Conservation (phyloP, 1,140 invertebrate genomes). For the Heliothis subflexa region DNA sequence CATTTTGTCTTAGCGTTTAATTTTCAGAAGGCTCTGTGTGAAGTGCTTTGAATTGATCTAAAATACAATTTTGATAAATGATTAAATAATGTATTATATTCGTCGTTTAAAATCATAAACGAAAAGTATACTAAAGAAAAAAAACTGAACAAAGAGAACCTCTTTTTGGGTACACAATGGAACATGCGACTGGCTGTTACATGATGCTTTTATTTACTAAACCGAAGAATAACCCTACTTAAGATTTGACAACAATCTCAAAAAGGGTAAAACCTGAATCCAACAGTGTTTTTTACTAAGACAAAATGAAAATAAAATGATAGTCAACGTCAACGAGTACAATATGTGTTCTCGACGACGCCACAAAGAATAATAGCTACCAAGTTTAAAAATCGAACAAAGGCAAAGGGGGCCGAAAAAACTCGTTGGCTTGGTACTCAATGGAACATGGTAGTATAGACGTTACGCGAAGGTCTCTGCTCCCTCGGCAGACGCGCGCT, state of each 20-base stretch:
- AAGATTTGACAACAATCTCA: background rate
- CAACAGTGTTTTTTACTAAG: background rate
- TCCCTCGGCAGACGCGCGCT: slow-evolving; percentile 80
- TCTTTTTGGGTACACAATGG: slow-evolving; percentile 45
- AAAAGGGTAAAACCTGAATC: background rate
- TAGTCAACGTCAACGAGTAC: slow-evolving; percentile 5
- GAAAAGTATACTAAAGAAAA: background rate
- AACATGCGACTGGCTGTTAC: slow-evolving; percentile 26
- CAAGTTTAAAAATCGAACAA: slow-evolving; percentile 37
- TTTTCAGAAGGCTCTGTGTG: background rate
- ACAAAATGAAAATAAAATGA: slow-evolving; percentile 2
- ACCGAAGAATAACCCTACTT: background rate
- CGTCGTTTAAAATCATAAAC: background rate
- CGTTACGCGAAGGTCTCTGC: slow-evolving; percentile 74
- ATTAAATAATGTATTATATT: too few relatives aligned
- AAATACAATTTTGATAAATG: too few relatives aligned
- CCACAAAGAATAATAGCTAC: slow-evolving; percentile 34
- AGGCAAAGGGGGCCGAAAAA: slow-evolving; percentile 32
- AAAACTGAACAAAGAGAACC: slow-evolving; percentile 39
- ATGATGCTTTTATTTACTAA: slow-evolving; percentile 17
- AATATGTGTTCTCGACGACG: slow-evolving; percentile 12
- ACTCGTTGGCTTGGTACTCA: slow-evolving; percentile 41
- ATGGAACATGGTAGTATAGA: slow-evolving; percentile 61
- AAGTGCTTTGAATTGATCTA: too few relatives aligned
- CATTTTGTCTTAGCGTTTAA: background rate